phyloP scores from a whole-genome alignment of 2,797 vertebrate species.

The Tragelaphus eurycerus region DNA sequence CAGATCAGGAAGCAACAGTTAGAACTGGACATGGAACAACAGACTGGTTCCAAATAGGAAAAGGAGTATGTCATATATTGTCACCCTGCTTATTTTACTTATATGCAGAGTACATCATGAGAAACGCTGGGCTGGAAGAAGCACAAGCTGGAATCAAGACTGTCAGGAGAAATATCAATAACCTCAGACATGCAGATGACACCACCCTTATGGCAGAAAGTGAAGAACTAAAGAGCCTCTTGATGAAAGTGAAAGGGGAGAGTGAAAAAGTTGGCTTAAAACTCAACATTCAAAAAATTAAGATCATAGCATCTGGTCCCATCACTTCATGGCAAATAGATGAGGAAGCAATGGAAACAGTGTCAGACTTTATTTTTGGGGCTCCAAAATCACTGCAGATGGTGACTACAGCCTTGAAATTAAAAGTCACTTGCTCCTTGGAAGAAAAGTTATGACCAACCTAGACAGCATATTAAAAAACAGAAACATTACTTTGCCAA shows the following conservation, averaged over 20 bases:
- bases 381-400: not conserved
- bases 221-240: not conserved
- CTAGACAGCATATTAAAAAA: not conserved
- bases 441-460: not conserved
- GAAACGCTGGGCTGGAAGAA: not conserved
- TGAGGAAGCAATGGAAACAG: not conserved
- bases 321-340: not conserved
- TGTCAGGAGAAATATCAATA: not conserved
- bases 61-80: not conserved
- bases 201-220: not conserved
- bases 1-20: not conserved
- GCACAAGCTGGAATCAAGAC: not conserved
- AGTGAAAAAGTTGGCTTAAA: not conserved
- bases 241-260: not conserved
- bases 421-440: not conserved
- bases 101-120: not conserved
- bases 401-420: not conserved
- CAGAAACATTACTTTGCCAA: not conserved
- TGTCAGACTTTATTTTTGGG: not conserved
- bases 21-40: not conserved
- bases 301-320: not conserved
- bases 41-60: not conserved
- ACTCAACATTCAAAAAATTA: not conserved
- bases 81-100: not conserved
- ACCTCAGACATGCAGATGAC: not conserved